Evolutionary conservation across 2,113 vertebrate species (phyloP).

Genomic region (Daboia siamensis): DNA sequence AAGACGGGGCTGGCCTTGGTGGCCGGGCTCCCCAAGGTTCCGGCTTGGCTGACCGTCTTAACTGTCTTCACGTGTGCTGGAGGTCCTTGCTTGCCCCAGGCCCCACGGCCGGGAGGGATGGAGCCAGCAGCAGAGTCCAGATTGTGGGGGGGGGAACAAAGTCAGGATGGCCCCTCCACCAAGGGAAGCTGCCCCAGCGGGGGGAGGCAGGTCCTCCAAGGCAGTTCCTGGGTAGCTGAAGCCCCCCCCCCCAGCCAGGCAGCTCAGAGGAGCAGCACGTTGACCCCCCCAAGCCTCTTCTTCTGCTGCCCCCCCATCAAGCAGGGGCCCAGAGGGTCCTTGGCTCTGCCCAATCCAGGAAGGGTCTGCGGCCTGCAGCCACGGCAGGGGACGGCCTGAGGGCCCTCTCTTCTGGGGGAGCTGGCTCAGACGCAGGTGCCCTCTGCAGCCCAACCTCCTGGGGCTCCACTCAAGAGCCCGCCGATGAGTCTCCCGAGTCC

Average conservation of each 20-base stretch:
- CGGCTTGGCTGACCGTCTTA: background rate
- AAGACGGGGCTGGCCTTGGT: background rate
- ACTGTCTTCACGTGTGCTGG: background rate
- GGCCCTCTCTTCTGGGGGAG: background rate
- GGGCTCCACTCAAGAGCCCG: background rate
- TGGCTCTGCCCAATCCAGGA: background rate
- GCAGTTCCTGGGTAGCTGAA: too few relatives aligned
- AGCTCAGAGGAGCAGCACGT: background rate
- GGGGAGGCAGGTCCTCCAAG: background rate
- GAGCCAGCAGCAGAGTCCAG: background rate
- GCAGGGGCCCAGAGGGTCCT: background rate
- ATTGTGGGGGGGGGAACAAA: background rate
- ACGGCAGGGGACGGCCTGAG: background rate
- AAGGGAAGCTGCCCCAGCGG: background rate
- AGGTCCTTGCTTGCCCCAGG: background rate
- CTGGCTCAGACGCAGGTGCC: background rate
- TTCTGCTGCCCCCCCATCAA: background rate
- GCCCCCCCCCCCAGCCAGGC: background rate
- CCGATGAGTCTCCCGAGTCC: background rate
- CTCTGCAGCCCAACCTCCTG: background rate
- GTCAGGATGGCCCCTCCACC: background rate
- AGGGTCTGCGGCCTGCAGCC: background rate
- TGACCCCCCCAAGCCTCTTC: too few relatives aligned
- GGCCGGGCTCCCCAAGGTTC: background rate
- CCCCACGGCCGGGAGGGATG: background rate